Percentiles rank a stretch among this genome's conserved stretches.
phyloP scores from a whole-genome alignment of 2,797 vertebrate genomes.

The Spondyliosoma cantharus region DNA sequence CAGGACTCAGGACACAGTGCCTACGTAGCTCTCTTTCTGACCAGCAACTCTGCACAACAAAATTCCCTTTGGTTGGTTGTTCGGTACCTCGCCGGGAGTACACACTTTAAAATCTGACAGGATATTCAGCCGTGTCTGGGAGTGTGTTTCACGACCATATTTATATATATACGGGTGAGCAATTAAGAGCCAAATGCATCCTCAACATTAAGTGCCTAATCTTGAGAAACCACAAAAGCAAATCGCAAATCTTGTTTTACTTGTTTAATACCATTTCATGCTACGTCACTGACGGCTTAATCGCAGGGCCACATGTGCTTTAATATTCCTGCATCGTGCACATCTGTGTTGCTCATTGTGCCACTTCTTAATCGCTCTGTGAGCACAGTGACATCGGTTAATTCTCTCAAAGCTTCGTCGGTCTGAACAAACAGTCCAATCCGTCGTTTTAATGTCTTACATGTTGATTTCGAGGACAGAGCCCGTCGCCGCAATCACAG shows the following conservation, averaged over 20 bases:
- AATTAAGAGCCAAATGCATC: neutral
- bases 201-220: neutral
- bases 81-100: neutral
- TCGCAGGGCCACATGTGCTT: slow-evolving; percentile 1
- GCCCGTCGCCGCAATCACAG: slow-evolving; percentile 29
- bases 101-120: slow-evolving; percentile 9
- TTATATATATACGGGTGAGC: slow-evolving; percentile 4
- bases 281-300: neutral
- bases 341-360: slow-evolving; percentile 16
- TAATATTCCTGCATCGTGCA: neutral
- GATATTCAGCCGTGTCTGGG: slow-evolving; percentile 6
- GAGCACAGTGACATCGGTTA: neutral
- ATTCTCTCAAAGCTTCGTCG: neutral
- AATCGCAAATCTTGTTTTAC: too few species aligned
- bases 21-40: neutral
- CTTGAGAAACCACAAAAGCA: neutral
- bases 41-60: neutral
- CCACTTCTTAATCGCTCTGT: slow-evolving; percentile 11
- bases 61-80: neutral
- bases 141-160: neutral
- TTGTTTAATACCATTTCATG: neutral
- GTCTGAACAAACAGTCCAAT: neutral
- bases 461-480: slow-evolving; percentile 35
- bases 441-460: slow-evolving; percentile 19
- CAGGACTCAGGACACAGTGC: slow-evolving; percentile 14